A percentile compares a stretch with the other conserved stretches of the same genome.
Conservation (phyloP, 2,888 invertebrate species). For the Candidula unifasciata region DNA sequence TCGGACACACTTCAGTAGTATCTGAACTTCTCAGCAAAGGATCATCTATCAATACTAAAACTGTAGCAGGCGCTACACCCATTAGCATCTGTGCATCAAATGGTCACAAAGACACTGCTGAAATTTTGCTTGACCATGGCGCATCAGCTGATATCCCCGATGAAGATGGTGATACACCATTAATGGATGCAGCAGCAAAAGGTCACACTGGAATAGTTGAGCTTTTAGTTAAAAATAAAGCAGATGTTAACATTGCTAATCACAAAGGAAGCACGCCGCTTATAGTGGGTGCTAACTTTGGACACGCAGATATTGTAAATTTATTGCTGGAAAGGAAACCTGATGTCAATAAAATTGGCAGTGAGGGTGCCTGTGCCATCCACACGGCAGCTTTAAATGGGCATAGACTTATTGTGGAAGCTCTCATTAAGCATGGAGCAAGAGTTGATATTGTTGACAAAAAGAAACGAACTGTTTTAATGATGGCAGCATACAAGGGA, state of each 20-base stretch:
- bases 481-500: conserved; percentile 39
- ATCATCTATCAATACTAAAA: not conserved
- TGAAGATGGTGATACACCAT: conserved; percentile 36
- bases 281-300: not conserved
- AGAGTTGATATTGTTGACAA: conserved; percentile 40
- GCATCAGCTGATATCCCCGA: conserved; percentile 19
- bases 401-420: conserved; percentile 28
- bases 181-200: conserved; percentile 28
- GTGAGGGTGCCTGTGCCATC: conserved; percentile 34
- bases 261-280: conserved; percentile 7
- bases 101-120: conserved; percentile 14
- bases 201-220: conserved; percentile 23
- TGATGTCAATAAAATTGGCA: not conserved
- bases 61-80: not conserved
- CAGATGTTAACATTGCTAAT: conserved; percentile 31
- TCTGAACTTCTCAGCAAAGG: not conserved
- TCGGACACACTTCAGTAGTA: conserved; percentile 27
- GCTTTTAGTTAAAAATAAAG: not conserved
- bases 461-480: conserved; percentile 43
- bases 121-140: not conserved
- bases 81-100: conserved; percentile 26
- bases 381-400: conserved; percentile 40
- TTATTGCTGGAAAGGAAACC: conserved; percentile 15
- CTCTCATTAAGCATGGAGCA: conserved; percentile 27
- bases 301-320: conserved; percentile 5